phyloP scores from a whole-genome alignment of 2,113 vertebrate genomes.

The Equus przewalskii region DNA sequence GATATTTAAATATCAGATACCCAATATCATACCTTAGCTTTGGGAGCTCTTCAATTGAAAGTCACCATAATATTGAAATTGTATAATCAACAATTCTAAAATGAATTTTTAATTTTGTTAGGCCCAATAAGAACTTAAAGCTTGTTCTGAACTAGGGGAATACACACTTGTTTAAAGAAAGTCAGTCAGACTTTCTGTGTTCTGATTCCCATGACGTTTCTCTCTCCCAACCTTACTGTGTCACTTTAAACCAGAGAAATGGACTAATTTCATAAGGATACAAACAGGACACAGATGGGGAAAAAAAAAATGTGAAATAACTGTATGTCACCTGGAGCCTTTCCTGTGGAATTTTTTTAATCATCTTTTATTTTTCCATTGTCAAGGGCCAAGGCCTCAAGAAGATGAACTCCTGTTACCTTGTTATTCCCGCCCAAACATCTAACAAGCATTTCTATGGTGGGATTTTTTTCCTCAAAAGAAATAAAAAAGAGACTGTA shows the following conservation, averaged over 20 bases:
- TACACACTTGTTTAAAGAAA: constrained; percentile 43
- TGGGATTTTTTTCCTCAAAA: background rate
- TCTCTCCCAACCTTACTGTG: background rate
- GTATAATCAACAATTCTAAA: background rate
- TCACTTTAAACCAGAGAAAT: background rate
- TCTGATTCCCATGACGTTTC: background rate
- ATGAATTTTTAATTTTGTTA: constrained; percentile 22
- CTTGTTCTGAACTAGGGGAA: background rate
- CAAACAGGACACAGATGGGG: background rate
- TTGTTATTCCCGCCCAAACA: background rate
- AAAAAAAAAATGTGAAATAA: background rate
- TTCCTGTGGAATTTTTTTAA: background rate
- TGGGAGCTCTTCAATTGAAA: background rate
- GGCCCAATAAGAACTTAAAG: constrained; percentile 9
- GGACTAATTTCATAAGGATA: background rate
- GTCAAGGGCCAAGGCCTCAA: background rate
- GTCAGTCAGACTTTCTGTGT: background rate
- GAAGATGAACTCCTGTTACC: background rate
- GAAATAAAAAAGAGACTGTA: background rate
- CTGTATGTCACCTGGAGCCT: background rate
- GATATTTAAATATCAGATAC: background rate
- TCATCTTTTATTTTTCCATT: background rate
- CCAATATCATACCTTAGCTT: background rate
- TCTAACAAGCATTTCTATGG: background rate
- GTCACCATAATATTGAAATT: background rate